Percentiles rank a stretch among this genome's conserved stretches.
These are phyloP conservation scores for Wiebesia pumilae DNA, from an alignment of 1,140 invertebrate genomes.

Conservation along the genomic window DNA sequence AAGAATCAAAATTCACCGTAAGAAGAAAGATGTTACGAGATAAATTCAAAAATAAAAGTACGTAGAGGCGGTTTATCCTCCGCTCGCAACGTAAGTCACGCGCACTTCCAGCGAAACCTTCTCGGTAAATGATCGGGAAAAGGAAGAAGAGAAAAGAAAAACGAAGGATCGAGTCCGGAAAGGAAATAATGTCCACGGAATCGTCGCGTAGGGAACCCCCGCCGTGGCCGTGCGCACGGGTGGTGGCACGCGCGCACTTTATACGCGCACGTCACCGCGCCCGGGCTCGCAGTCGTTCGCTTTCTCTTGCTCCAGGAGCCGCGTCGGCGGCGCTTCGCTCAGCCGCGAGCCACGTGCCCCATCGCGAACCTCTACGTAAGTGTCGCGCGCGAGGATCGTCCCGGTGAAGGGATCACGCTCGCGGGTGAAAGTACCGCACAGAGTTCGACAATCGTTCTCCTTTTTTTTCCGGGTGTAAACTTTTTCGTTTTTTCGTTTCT, in stretches of 20 bases:
- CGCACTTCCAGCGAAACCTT: too few relatives aligned
- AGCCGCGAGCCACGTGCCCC: constrained; percentile 29
- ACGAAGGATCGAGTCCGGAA: not conserved
- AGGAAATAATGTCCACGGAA: not conserved
- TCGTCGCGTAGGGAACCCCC: not conserved
- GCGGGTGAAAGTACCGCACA: too few relatives aligned
- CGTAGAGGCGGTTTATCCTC: too few relatives aligned
- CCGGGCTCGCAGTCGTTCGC: constrained; percentile 71
- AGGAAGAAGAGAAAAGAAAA: not conserved
- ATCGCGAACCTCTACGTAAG: not conserved
- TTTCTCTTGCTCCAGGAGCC: constrained; percentile 69
- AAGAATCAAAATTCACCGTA: too few relatives aligned
- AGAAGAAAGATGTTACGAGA: too few relatives aligned
- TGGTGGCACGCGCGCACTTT: constrained; percentile 60
- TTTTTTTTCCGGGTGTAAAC: too few relatives aligned
- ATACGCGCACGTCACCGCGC: constrained; percentile 68
- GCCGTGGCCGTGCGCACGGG: not conserved
- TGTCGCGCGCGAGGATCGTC: not conserved
- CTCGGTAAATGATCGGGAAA: not conserved
- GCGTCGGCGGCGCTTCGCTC: constrained; percentile 52
- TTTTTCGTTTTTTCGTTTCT: too few relatives aligned
- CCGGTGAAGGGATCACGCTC: too few relatives aligned
- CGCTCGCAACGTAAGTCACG: too few relatives aligned
- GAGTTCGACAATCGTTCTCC: too few relatives aligned
- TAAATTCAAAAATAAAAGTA: too few relatives aligned